Base-by-base conservation (phyloP, 2,113 vertebrate species). In the Chloebia gouldiae region DNA sequence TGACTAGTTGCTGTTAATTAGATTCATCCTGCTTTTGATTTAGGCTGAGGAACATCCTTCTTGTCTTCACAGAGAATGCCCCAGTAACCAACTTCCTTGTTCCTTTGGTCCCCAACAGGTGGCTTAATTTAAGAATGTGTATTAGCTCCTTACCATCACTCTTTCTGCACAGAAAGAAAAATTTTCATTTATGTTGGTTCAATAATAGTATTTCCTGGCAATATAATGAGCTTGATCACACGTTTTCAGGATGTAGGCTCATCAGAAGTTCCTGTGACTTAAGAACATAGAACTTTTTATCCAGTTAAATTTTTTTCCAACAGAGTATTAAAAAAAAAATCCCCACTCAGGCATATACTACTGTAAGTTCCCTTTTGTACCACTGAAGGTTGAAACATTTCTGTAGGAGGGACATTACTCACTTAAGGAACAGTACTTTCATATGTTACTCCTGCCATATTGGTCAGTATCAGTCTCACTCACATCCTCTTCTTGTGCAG, bases 11-110 rank as follows among this genome's bases (percentile, higher is more conserved):
- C 37, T 81, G 21, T 37, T 77, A 15, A 15, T 10, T 14, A 30
- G 27, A 9, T 59, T 22, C 45, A 54, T 45, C 22, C 39, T 71
- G 9, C 13, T 80, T n/a, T 37, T 0, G 0, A 15, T 42, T 39
- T 49, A 49, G 28, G 51, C 61, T 31, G 42, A 49, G 63, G n/a
- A 75, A 33, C 37, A 66, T 61, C 31, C 39, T 72, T 24, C 45
- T 66, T 83, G 18, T 56, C 27, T 70, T 85, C 28, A 53, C 13
- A n/a, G 10, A 57, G 56, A 61, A 53, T 50, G 42, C 10, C 11
- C 15, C 33, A 7, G 9, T 73, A 65, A 47, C 54, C 70, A 57
- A 24, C 27, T 15, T 66, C 45, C 17, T 56, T 57, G 45, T 78
- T 73, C 37, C 53, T 78, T 85, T 0, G 2, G 11, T 78, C 22